These are phyloP conservation scores for Platichthys flesus DNA, from an alignment of 2,113 vertebrate genomes.

Conservation along the genomic window DNA sequence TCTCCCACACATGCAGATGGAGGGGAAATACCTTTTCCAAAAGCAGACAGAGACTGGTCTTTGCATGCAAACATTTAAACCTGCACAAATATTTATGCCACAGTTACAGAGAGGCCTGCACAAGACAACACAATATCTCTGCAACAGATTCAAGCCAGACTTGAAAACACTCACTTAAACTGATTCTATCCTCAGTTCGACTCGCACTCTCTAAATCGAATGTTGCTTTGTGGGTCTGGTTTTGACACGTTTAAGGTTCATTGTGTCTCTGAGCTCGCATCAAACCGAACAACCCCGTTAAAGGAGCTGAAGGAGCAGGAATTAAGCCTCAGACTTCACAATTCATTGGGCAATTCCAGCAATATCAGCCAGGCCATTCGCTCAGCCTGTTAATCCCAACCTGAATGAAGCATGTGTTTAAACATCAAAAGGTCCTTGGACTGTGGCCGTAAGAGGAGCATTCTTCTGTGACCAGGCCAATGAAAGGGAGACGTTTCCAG, in stretches of 20 bases:
- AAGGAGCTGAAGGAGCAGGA: conserved; percentile 6
- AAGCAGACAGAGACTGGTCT: not conserved
- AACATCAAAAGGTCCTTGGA: conserved; percentile 68
- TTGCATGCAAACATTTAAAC: conserved; percentile 11
- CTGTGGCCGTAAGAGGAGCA: conserved; percentile 39
- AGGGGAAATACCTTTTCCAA: conserved; percentile 52
- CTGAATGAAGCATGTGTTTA: conserved; percentile 57
- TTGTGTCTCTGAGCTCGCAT: not conserved
- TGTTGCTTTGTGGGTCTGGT: not conserved
- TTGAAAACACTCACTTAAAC: too few species aligned
- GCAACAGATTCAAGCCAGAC: too few species aligned
- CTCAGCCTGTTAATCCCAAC: conserved; percentile 62
- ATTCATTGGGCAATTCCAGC: conserved; percentile 48
- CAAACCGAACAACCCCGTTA: not conserved
- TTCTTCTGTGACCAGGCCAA: conserved; percentile 60
- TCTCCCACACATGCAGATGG: conserved; percentile 60
- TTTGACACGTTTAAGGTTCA: not conserved
- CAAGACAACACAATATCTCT: too few species aligned
- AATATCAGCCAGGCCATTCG: conserved; percentile 47
- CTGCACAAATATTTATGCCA: conserved; percentile 47
- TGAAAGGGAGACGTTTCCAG: conserved; percentile 61
- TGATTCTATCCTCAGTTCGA: too few species aligned
- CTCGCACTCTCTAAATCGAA: too few species aligned
- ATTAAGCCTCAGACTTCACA: conserved; percentile 36
- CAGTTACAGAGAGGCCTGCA: not conserved